Conservation (phyloP, 1,140 invertebrate genomes). For the Megalopta genalis region DNA sequence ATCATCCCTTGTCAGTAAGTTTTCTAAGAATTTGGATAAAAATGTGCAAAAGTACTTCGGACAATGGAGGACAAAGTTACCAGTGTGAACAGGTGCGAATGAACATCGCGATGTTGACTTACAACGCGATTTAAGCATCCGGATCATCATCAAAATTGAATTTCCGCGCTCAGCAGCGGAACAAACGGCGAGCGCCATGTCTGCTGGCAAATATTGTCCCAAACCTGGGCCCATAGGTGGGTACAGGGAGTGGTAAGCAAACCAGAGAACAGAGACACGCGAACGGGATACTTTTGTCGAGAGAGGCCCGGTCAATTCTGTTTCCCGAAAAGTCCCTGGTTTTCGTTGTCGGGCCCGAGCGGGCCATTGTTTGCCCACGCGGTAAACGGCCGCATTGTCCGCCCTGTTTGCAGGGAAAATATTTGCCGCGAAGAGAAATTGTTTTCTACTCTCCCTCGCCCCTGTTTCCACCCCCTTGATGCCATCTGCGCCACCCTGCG, state of each 20-base stretch:
- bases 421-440: slow-evolving; percentile 48
- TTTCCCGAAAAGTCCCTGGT: slow-evolving; percentile 24
- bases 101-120: no score
- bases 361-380: slow-evolving; percentile 10
- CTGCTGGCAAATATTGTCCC: slow-evolving; percentile 21
- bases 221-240: not conserved
- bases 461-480: not conserved
- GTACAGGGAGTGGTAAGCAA: slow-evolving; percentile 13
- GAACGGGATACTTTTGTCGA: slow-evolving; percentile 41
- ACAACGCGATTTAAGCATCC: no score
- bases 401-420: slow-evolving; percentile 40
- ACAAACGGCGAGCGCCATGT: not conserved
- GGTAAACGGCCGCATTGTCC: slow-evolving; percentile 18
- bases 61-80: no score
- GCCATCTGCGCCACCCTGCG: slow-evolving; percentile 30
- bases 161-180: not conserved
- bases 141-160: no score
- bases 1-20: no score
- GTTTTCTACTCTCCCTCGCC: slow-evolving; percentile 21
- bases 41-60: no score
- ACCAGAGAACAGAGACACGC: slow-evolving; percentile 12
- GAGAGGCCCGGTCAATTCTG: not conserved
- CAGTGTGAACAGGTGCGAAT: no score
- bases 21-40: no score
- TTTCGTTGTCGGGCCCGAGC: not conserved